Conservation (phyloP, 2,888 invertebrate genomes). For the Enchytraeus crypticus region DNA sequence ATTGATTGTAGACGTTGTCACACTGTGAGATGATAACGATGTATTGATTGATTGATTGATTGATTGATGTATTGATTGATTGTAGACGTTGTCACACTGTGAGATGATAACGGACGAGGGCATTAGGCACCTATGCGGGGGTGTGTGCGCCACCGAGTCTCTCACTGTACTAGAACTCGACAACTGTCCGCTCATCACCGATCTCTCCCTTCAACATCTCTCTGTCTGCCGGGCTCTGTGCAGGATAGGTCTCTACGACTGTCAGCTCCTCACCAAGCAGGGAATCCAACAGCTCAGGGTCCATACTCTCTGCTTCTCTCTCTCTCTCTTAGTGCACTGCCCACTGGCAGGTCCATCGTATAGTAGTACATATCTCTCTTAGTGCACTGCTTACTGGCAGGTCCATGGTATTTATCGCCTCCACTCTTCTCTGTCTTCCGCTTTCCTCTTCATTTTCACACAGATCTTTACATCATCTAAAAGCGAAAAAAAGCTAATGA, state of each 20-base stretch:
- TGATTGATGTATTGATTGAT: too few species aligned
- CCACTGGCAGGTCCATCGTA: too few species aligned
- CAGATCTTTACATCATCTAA: too few species aligned
- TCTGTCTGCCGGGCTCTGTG: conserved; percentile 56
- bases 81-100: conserved; percentile 92
- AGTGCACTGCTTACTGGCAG: too few species aligned
- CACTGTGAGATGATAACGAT: too few species aligned
- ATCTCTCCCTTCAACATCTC: conserved; percentile 87
- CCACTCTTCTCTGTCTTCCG: too few species aligned
- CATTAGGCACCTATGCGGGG: conserved; percentile 82
- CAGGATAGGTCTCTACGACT: conserved; percentile 95
- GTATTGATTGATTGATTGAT: too few species aligned
- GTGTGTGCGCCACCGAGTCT: conserved; percentile 79
- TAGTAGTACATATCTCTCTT: too few species aligned
- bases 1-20: neutral
- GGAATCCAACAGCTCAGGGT: conserved; percentile 92
- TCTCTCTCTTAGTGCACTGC: neutral
- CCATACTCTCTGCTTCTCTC: conserved; percentile 46
- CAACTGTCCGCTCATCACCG: conserved; percentile 96
- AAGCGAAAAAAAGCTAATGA: too few species aligned
- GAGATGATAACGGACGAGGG: conserved; percentile 97
- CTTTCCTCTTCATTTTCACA: too few species aligned
- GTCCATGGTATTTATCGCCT: too few species aligned
- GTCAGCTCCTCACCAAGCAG: conserved; percentile 91
- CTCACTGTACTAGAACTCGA: conserved; percentile 78